phyloP scores from a whole-genome alignment of 2,797 vertebrate genomes.

The Chiroxiphia lanceolata region DNA sequence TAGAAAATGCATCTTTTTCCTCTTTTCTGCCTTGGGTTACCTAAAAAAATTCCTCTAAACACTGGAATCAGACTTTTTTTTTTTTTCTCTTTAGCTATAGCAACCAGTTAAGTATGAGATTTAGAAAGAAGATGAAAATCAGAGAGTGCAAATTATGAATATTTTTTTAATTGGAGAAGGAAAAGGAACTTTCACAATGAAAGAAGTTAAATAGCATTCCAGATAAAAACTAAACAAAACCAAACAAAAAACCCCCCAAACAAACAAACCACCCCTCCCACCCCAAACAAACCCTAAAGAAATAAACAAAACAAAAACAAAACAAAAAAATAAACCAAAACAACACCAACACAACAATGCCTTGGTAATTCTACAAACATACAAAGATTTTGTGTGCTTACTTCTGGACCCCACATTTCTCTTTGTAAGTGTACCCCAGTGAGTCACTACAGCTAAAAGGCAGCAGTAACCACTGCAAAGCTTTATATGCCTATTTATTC shows the following conservation, averaged over 20 bases:
- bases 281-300: not conserved
- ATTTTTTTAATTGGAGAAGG: not conserved
- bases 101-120: not conserved
- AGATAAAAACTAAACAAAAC: not conserved
- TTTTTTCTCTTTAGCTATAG: not conserved
- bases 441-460: constrained; percentile 34
- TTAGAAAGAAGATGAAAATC: not conserved
- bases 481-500: constrained; percentile 39
- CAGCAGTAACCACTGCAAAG: constrained; percentile 27
- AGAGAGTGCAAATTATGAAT: not conserved
- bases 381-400: not conserved
- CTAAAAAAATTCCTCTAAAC: not conserved
- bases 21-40: not conserved
- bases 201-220: not conserved
- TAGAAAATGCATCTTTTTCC: not conserved
- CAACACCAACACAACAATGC: not conserved
- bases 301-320: not conserved
- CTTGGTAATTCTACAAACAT: not conserved
- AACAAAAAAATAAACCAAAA: not conserved
- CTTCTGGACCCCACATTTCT: not conserved
- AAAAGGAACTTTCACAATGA: not conserved
- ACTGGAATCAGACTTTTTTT: not conserved
- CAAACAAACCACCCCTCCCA: not conserved
- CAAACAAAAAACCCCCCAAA: not conserved
- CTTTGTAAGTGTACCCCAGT: constrained; percentile 15